Evolutionary conservation across 2,888 invertebrate species (phyloP), one percentile per base, ranked within the genome.

Genomic region (Taenaris catops): DNA sequence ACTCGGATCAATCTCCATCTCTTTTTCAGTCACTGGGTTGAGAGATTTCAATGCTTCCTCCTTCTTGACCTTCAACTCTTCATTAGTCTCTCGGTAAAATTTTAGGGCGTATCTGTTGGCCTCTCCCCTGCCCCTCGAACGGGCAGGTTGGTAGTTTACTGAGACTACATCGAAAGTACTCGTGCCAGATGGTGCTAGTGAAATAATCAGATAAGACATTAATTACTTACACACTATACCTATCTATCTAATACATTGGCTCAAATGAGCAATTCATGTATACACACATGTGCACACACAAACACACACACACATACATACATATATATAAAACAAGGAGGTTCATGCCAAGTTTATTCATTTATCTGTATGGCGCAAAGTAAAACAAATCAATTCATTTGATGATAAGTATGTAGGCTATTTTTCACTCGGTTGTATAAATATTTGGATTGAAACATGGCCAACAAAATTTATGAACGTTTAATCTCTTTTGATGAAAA

Each of bases 1-100:
- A 6, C 89, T 88, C 0, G 89, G 87, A 5, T 91, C 83, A 16
- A 94, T 88, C 75, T 96, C 96, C 48, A 94, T 80, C 1, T 90
- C 89, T 12, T 86, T 74, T 35, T 91, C 88, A 0, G 88, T 53
- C 0, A 91, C 87, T 0, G 80, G 79, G n/a, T 83, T 70, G 0
- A 93, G 64, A 0, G 87, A 74, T 36, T 64, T 69, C 87, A 75
- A 10, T 0, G 94, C 93, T 14, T 91, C 83, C 58, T 93, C 91
- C 58, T 92, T 95, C 49, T 91, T 89, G 49, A 88, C 68, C 23
- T 78, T 80, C 1, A 97, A 60, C 55, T 96, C 96, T 29, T 91
- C 92, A 41, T 92, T 91, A 0, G 89, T 89, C 65, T 97, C 96
- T 50, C 92, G 88, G 54, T 93, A 93, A 74, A 97, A 97, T 63